phyloP scores from a whole-genome alignment of 2,113 vertebrate genomes.

The Myodes glareolus region DNA sequence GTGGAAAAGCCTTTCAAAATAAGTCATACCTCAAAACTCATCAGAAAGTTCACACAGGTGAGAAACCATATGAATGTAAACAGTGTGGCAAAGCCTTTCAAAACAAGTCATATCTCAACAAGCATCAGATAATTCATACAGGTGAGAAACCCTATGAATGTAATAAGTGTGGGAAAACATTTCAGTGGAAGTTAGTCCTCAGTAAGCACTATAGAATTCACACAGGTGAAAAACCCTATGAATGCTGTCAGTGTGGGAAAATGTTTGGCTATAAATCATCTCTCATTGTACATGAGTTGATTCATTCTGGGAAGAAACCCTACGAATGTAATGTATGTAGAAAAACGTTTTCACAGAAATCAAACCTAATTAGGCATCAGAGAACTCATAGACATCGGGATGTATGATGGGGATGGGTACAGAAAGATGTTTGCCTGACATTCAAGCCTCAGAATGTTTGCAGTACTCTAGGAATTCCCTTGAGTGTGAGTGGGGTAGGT shows the following conservation, averaged over 20 bases:
- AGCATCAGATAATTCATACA: background rate
- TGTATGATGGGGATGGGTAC: background rate
- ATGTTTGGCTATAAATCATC: background rate
- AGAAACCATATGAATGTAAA: background rate
- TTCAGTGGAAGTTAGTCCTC: slow-evolving; percentile 17
- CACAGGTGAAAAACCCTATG: slow-evolving; percentile 11
- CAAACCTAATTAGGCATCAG: background rate
- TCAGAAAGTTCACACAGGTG: slow-evolving; percentile 11
- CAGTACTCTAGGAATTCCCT: background rate
- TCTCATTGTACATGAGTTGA: background rate
- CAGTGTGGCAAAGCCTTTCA: slow-evolving; percentile 24
- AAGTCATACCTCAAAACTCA: background rate
- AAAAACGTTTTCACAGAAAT: background rate
- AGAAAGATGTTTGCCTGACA: background rate
- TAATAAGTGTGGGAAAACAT: background rate
- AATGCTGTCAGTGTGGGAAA: slow-evolving; percentile 4
- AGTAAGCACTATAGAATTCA: background rate
- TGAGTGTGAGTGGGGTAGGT: background rate
- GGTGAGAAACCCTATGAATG: slow-evolving; percentile 9
- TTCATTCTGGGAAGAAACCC: background rate
- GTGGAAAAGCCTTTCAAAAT: slow-evolving; percentile 7
- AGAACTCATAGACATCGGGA: background rate
- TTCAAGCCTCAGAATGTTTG: background rate
- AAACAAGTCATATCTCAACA: background rate
- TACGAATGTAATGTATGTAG: background rate